These are phyloP conservation scores for Todus mexicanus DNA, from an alignment of 2,797 vertebrate species.

Conservation along the genomic window DNA sequence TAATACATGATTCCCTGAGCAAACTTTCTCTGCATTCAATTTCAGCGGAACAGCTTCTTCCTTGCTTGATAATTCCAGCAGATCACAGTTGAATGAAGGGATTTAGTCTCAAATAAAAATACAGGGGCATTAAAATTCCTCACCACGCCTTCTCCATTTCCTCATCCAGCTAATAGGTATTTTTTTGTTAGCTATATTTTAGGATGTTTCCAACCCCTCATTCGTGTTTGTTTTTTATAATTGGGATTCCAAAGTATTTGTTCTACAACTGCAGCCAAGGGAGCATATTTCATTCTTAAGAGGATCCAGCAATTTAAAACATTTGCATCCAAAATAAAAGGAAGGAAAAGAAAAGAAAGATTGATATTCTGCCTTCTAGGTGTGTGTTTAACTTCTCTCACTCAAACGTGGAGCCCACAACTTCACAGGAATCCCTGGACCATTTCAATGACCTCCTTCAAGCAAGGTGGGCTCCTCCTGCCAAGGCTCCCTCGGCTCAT, in stretches of 20 bases:
- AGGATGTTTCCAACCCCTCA: background rate
- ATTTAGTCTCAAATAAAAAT: background rate
- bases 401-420: fast-evolving
- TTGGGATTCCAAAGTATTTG: background rate
- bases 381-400: background rate
- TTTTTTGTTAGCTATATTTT: background rate
- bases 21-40: slow-evolving; percentile 21
- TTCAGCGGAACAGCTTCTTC: background rate
- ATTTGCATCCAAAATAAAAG: background rate
- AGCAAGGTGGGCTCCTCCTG: background rate
- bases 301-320: background rate
- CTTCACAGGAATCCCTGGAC: background rate
- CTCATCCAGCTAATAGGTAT: background rate
- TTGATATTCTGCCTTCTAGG: background rate
- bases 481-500: fast-evolving
- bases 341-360: background rate
- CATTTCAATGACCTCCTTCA: background rate
- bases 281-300: background rate
- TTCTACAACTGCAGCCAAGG: background rate
- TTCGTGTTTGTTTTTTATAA: background rate
- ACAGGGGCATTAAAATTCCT: background rate
- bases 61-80: background rate
- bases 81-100: background rate
- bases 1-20: background rate
- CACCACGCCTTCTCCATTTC: background rate